Evolutionary conservation across 2,888 invertebrate species (phyloP), one percentile per base, ranked within the genome.

Genomic region (Leptopilina drosophilae): DNA sequence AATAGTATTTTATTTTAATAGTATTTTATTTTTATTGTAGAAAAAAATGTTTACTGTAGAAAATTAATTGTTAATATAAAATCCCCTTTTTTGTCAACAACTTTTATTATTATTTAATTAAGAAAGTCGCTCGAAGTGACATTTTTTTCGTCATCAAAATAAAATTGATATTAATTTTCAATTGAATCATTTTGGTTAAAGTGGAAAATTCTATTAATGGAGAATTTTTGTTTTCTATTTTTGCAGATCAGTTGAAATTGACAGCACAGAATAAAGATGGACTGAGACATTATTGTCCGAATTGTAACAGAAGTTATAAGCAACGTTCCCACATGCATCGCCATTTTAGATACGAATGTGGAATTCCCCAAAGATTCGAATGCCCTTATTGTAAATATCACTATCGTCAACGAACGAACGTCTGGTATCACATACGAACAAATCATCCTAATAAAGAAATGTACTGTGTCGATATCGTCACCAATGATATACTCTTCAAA

Each of bases 241-340:
- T 73, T 73, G 5, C 73, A 73, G 73, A 56, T 33, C 33, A 2
- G 3, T 33, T 33, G 40, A 9, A 56, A 56, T 56, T 73, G 33
- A 26, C 53, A 73, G 2, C 53, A 11, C 53, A 20, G 26, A 20
- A 69, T 1, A n/a, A 0, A 2, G 5, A 69, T 12, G 69, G 53
- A 73, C 84, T 77, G 67, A 87, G 90, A 14, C 91, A 92, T 81
- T 92, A 92, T 15, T 94, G 94, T 85, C 92, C 92, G 42, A 93
- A 93, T 62, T 94, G 94, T 86, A 92, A 92, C 84, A 94, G 94
- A 87, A 93, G 93, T 84, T 95, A 95, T 89, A 93, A 94, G 83
- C 93, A 94, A 77, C 94, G 94, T 83, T 93, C 94, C 11, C 94
- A 94, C 85, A 92, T 95, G 87, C 93, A 93, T 83, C 92, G 94